A percentile compares a stretch with the other conserved stretches of the same genome.
These are phyloP conservation scores for Pollenia angustigena DNA, from an alignment of 2,888 invertebrate species.

Conservation along the genomic window DNA sequence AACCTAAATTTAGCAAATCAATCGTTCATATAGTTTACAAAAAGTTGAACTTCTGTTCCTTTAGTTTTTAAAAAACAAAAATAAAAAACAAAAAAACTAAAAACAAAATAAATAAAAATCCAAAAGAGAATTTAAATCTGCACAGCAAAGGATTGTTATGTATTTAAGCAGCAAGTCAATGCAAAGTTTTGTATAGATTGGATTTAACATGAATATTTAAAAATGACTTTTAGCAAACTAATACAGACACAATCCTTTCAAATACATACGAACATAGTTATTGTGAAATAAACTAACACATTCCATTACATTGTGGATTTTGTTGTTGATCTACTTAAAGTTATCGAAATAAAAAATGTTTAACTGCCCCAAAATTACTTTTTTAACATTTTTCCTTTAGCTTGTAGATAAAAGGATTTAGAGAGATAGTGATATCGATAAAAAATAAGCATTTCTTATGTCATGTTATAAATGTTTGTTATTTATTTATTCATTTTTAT, in stretches of 20 bases:
- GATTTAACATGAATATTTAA: constrained; percentile 30
- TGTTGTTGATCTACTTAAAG: constrained; percentile 44
- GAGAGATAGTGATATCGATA: background rate
- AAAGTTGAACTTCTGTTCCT: constrained; percentile 3
- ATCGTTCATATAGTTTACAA: background rate
- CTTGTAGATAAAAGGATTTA: too few relatives aligned
- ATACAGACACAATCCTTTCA: background rate
- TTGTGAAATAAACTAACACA: background rate
- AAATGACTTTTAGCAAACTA: constrained; percentile 16
- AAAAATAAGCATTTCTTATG: background rate
- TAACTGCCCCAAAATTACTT: background rate
- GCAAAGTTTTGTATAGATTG: constrained; percentile 4
- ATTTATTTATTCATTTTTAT: background rate
- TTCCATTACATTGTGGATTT: background rate
- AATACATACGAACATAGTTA: too few relatives aligned
- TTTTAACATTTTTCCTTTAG: background rate
- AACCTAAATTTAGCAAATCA: constrained; percentile 18
- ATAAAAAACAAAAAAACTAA: background rate
- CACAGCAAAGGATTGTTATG: constrained; percentile 31
- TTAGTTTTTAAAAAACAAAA: background rate
- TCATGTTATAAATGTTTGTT: background rate
- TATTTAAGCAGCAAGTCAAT: background rate
- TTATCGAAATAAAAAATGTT: constrained; percentile 44
- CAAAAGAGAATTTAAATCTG: background rate
- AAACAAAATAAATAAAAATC: constrained; percentile 5